These are phyloP conservation scores for Scaptomyza cyrtandrae DNA, from an alignment of 2,888 invertebrate species.

Conservation along the genomic window DNA sequence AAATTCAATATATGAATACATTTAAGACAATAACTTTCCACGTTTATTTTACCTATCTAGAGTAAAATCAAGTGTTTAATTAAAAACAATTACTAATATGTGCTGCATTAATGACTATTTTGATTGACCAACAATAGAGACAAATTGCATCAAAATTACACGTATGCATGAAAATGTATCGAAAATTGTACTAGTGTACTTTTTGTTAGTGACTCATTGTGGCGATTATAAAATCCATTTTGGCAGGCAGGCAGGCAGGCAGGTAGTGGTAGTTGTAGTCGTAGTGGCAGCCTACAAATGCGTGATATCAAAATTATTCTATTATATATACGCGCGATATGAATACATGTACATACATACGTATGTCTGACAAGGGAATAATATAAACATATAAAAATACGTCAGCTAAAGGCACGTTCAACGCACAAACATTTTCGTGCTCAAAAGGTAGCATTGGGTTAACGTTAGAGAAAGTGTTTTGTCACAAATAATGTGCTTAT, in stretches of 20 bases:
- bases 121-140: constrained; percentile 9
- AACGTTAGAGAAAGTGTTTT: background rate
- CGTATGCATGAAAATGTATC: constrained; percentile 17
- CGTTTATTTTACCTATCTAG: too few relatives aligned
- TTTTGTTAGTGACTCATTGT: constrained; percentile 56
- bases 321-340: constrained; percentile 19
- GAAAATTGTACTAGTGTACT: constrained; percentile 16
- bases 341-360: constrained; percentile 2
- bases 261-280: constrained; percentile 3
- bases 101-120: constrained; percentile 7
- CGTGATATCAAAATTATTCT: constrained; percentile 60
- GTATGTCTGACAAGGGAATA: background rate
- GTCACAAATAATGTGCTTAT: background rate
- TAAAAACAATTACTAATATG: constrained; percentile 16
- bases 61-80: background rate
- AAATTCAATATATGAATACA: too few relatives aligned
- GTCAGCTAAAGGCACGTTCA: background rate
- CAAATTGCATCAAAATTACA: constrained; percentile 14
- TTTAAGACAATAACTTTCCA: too few relatives aligned
- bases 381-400: constrained; percentile 3
- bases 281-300: constrained; percentile 25
- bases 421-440: background rate
- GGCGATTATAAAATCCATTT: constrained; percentile 63
- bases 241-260: constrained; percentile 7
- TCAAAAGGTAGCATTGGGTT: background rate